Conservation (phyloP, 2,113 vertebrate species). For the Centropristis striata region DNA sequence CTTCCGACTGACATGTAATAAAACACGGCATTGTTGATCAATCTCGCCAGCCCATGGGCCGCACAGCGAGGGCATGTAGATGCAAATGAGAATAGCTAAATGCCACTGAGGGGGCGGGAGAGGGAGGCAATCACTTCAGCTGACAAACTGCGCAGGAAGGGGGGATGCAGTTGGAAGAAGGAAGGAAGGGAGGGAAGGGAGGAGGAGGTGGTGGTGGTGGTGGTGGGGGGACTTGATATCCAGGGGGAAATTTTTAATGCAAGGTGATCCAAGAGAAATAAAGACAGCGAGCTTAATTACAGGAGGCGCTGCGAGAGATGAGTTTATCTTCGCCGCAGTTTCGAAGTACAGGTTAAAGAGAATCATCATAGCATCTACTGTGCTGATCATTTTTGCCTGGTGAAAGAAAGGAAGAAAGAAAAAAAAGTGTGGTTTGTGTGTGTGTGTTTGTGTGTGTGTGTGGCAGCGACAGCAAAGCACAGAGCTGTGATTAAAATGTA, state of each 20-base stretch:
- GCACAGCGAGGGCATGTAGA: slow-evolving; percentile 97
- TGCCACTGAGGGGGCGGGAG: slow-evolving; percentile 90
- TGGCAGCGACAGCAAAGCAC: slow-evolving; percentile 36
- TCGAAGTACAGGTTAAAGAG: slow-evolving; percentile 63
- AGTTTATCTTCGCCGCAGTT: slow-evolving; percentile 50
- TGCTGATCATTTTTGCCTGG: slow-evolving; percentile 2
- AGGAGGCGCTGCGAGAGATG: slow-evolving; percentile 37
- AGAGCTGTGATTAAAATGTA: slow-evolving; percentile 78
- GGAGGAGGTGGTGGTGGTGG: too few relatives aligned
- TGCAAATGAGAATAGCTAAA: slow-evolving; percentile 97
- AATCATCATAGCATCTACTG: slow-evolving; percentile 30
- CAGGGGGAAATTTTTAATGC: slow-evolving; percentile 61
- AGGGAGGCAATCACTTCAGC: slow-evolving; percentile 82
- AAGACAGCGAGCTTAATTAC: slow-evolving; percentile 67
- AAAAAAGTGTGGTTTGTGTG: too few relatives aligned
- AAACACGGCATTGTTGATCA: slow-evolving; percentile 96
- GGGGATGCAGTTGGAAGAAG: slow-evolving; percentile 40
- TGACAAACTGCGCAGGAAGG: slow-evolving; percentile 76
- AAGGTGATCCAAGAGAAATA: slow-evolving; percentile 72
- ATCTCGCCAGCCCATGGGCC: slow-evolving; percentile 91
- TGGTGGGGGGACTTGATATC: slow-evolving; percentile 24
- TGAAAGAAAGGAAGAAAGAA: neutral
- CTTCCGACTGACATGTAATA: slow-evolving; percentile 89
- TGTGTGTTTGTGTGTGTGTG: slow-evolving; percentile 68
- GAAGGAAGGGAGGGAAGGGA: neutral